Base-by-base conservation (phyloP, 2,797 vertebrate species). In the Columba guinea region DNA sequence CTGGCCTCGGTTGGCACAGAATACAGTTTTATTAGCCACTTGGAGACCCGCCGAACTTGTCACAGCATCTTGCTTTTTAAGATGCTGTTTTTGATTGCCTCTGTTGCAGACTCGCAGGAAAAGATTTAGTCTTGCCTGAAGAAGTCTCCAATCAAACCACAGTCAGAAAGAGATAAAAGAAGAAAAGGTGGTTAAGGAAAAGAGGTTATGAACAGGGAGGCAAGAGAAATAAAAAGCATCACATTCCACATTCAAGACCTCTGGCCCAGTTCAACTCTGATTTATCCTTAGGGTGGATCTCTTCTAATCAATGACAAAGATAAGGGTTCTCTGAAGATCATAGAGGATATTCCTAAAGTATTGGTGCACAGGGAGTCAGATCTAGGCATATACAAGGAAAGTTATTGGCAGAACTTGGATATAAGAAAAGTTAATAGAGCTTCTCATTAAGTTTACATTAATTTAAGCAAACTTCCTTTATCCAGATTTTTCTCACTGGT, bases 101-200 rank as follows among this genome's bases (percentile, higher is more conserved):
- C 13, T 64, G 55, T 65, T 93, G 46, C 56, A 90, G 51, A 58
- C 49, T 88, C 39, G 26, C 37, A 84, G 64, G 64, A 82, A 68
- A 77, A 77, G 60, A 73, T 90, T 62, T 84, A 73, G 35, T 56
- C 63, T 77, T 91, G 71, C 41, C 58, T 35, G 52, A 65, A 92
- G 69, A 87, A 69, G 78, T 83, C n/a, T 89, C 26, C 41, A 80
- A 34, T 92, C 95, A 94, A 94, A 70, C 26, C 49, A 52, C 27
- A 87, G n/a, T 59, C 28, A 81, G 73, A 37, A 82, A 68, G 13
- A 81, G 8, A 10, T 59, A 58, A 77, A 85, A 84, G 39, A 71
- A 81, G 17, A 68, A 53, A 84, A 88, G 39, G 34, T 53, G 21
- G 13, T 2, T 81, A 49, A 64, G 27, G 69, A 58, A 63, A 65